Conservation (phyloP, 2,888 invertebrate species). For the Oxycera nigricornis region DNA sequence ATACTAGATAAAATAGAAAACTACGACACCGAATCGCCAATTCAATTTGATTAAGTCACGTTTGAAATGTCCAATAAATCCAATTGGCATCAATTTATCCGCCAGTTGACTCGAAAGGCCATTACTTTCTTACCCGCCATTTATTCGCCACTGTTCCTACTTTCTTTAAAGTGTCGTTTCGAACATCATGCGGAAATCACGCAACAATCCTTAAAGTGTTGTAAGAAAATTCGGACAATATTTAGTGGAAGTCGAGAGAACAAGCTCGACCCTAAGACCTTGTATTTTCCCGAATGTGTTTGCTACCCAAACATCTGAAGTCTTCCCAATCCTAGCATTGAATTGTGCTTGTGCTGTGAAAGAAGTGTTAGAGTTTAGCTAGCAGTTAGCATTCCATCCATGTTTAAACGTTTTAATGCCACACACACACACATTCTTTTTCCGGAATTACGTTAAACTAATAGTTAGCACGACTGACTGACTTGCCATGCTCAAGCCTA, state of each 20-base stretch:
- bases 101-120: too few relatives aligned
- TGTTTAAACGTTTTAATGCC: constrained; percentile 38
- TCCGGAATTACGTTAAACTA: constrained; percentile 16
- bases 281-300: constrained; percentile 1
- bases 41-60: too few relatives aligned
- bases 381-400: constrained; percentile 21
- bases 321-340: not conserved
- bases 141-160: not conserved
- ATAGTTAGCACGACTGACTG: constrained; percentile 42
- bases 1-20: too few relatives aligned
- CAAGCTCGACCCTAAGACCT: constrained; percentile 37
- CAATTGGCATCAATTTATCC: too few relatives aligned
- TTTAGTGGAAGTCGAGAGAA: constrained; percentile 20
- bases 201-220: constrained; percentile 5
- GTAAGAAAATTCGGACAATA: constrained; percentile 33
- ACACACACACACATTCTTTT: constrained; percentile 42
- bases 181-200: constrained; percentile 28
- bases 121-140: too few relatives aligned
- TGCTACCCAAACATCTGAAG: not conserved
- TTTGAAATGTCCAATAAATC: too few relatives aligned
- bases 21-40: too few relatives aligned
- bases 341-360: constrained; percentile 1
- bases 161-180: not conserved
- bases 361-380: constrained; percentile 16
- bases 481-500: not conserved